These are phyloP conservation scores for Cinclus mexicanus DNA, from an alignment of 2,113 vertebrate genomes.

Conservation along the genomic window DNA sequence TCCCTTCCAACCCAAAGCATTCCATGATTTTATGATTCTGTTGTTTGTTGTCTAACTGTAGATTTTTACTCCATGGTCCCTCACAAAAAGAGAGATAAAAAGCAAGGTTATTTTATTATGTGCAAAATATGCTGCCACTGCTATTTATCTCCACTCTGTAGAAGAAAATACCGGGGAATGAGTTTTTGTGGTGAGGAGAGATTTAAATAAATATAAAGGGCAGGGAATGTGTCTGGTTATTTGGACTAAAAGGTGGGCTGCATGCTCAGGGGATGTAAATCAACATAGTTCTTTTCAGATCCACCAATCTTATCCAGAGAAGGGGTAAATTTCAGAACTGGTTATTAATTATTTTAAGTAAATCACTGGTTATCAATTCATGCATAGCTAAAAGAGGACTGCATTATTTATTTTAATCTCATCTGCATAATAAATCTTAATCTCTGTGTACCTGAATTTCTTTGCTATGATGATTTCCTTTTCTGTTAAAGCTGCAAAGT, in stretches of 20 bases:
- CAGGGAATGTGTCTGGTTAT: background rate
- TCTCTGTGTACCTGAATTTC: background rate
- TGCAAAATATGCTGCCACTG: background rate
- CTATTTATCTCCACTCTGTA: background rate
- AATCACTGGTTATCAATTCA: background rate
- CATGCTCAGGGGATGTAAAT: background rate
- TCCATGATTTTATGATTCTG: background rate
- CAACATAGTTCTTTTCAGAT: background rate
- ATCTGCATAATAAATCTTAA: background rate
- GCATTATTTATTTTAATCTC: background rate
- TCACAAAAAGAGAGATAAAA: background rate
- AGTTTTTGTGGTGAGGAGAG: background rate
- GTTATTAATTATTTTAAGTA: background rate
- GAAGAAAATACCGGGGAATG: background rate
- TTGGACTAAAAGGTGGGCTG: background rate
- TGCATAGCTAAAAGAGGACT: background rate
- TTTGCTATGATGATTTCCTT: background rate
- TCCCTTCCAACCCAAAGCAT: background rate
- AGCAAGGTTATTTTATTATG: background rate
- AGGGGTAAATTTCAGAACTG: background rate
- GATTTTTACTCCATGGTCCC: background rate
- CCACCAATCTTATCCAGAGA: background rate
- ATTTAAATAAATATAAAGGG: background rate
- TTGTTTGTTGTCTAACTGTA: background rate
- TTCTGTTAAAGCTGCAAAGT: background rate